Evolutionary conservation across 1,140 invertebrate genomes (phyloP), one percentile per base, ranked within the genome.

Genomic region (Pteromalus puparum): DNA sequence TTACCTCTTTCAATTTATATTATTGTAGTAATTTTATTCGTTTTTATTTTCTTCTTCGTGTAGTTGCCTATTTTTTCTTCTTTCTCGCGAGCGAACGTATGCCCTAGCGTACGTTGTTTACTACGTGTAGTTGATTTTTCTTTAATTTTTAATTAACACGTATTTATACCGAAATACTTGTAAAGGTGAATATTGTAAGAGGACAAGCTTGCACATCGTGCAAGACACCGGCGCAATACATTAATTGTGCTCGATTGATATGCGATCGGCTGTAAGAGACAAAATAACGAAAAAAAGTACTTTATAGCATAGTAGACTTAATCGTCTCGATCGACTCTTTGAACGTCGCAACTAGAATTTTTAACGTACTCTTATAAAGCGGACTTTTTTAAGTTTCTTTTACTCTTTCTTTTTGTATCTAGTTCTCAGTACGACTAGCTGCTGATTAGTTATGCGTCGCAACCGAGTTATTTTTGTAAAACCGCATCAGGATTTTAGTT

Each of bases 161-260:
- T 46, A 78, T 79, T 84, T 74, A 74, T 75, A 67, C 30, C 10
- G 30, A 79, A 26, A 48, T 79, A 84, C 67, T 46, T 80, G 67
- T 73, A 74, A 78, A 65, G 21, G 48, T 80, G 65, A 80, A 74
- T 67, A 70, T 73, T 72, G 42, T 84, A 84, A 81, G 24, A 65
- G 9, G 30, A 68, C 4, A 68, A 75, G 10, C 13, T 84, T 46
- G 18, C 6, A 68, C 9, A 74, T 38, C 5, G 68, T 61, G 24
- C 68, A 30, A 83, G 2, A 61, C 34, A 61, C 6, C 61, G 38
- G 26, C 26, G 75, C 61, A 83, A 53, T 70, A 30, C 34, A 12
- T 34, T 6, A 72, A 74, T 80, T 80, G 34, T 13, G 34, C 67
- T 84, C 38, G 46, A 34, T 42, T 21, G 3, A 83, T 53, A n/a